phyloP scores from a whole-genome alignment of 2,113 vertebrate species.

The Ochotona curzoniae region DNA sequence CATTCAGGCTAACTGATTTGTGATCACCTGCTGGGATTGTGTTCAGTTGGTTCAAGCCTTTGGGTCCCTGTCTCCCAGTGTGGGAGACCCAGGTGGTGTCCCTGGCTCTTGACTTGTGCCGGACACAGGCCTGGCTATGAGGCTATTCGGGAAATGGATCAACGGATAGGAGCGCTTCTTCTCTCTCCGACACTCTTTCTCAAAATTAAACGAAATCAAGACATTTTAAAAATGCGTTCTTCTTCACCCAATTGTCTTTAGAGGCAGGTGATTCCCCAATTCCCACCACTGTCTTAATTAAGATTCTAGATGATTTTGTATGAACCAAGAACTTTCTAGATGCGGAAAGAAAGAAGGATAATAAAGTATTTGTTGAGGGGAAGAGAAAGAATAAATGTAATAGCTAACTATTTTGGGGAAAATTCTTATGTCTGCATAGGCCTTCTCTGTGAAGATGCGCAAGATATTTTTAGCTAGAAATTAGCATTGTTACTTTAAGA shows the following conservation, averaged over 20 bases:
- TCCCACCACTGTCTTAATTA: neutral
- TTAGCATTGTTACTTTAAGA: neutral
- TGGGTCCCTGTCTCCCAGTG: no score
- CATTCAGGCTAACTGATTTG: no score
- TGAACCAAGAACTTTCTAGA: neutral
- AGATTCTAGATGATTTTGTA: neutral
- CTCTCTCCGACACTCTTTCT: no score
- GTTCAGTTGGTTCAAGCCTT: no score
- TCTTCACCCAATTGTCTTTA: neutral
- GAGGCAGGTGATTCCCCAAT: neutral
- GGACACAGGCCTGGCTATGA: no score
- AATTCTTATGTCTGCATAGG: neutral
- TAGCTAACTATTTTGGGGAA: neutral
- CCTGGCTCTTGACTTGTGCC: no score
- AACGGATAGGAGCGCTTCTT: no score
- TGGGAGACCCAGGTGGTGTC: no score
- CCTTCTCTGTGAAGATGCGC: neutral
- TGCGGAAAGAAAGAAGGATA: neutral
- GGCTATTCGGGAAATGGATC: no score
- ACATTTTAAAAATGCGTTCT: neutral
- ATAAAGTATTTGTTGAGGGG: neutral
- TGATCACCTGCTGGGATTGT: no score
- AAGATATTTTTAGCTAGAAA: slow-evolving; percentile 25
- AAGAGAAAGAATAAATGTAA: neutral
- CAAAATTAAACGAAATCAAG: no score